phyloP scores from a whole-genome alignment of 2,888 invertebrate genomes.

The Ferrisia virgata region DNA sequence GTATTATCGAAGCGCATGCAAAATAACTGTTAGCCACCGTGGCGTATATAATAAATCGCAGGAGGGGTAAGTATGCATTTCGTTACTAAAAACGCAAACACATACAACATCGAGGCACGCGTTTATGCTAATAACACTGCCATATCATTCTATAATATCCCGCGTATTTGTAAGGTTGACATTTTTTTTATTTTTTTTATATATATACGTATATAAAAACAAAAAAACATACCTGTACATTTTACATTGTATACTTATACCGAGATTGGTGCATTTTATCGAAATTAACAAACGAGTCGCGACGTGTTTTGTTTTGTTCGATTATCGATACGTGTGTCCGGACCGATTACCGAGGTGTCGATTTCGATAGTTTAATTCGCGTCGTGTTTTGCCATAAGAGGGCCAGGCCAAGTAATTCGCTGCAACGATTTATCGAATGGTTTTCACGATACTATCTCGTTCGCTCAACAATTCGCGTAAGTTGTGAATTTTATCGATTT shows the following conservation, averaged over 20 bases:
- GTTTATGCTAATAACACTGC: conserved; percentile 43
- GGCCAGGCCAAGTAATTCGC: neutral
- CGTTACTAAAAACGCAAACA: conserved; percentile 46
- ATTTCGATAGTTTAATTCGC: neutral
- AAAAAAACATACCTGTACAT: no score
- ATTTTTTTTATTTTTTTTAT: no score
- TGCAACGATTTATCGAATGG: neutral
- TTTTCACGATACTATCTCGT: neutral
- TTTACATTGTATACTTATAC: no score
- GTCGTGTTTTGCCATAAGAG: neutral
- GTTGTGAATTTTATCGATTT: no score
- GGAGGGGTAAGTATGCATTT: conserved; percentile 44
- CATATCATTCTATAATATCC: conserved; percentile 38
- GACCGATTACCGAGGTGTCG: neutral
- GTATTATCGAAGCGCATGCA: conserved; percentile 46
- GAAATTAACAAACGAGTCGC: neutral
- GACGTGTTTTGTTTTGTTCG: neutral
- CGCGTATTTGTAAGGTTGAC: conserved; percentile 35
- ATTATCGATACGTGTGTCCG: neutral
- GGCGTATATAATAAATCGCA: conserved; percentile 44
- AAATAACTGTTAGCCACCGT: conserved; percentile 46
- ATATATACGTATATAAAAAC: no score
- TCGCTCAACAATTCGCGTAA: no score
- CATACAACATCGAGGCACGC: conserved; percentile 39
- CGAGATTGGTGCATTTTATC: neutral